Evolutionary conservation across 92 coral and sea anemone species (phyloP), one percentile per base, ranked within the genome.

Genomic region (Actinostola sp.): DNA sequence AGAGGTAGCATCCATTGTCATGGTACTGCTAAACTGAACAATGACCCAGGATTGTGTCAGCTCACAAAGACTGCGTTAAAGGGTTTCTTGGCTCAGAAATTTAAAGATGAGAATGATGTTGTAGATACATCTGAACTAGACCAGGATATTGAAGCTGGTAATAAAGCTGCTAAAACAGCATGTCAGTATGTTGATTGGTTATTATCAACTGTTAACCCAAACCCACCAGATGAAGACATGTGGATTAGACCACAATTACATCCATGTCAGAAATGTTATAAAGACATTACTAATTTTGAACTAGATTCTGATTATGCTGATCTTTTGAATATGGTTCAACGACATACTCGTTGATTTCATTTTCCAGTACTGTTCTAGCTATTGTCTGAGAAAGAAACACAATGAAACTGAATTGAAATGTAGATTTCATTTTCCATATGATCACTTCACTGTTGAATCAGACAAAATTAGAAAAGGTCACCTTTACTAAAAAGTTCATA

Each of bases 171-270:
- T 38, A 55, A 82, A 67, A 82, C 65, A 48, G 88, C 66, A 42
- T 76, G 83, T 68, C 63, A 76, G 39, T 76, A 76, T 75, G 83
- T 82, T 75, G 83, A 82, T 43, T 82, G 83, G 88, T 68, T 82
- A 69, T 60, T 76, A 41, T 82, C 84, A n/a, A n/a, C n/a, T n/a
- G n/a, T n/a, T n/a, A n/a, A n/a, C n/a, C n/a, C n/a, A n/a, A n/a
- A n/a, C n/a, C n/a, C n/a, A n/a, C n/a, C n/a, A n/a, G n/a, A n/a
- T n/a, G n/a, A n/a, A n/a, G n/a, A n/a, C n/a, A n/a, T n/a, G n/a
- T n/a, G n/a, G n/a, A n/a, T n/a, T n/a, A n/a, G n/a, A n/a, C n/a
- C n/a, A n/a, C n/a, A n/a, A n/a, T n/a, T n/a, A n/a, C n/a, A n/a
- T n/a, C n/a, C n/a, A n/a, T n/a, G n/a, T n/a, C n/a, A n/a, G n/a